Evolutionary conservation across 2,797 vertebrate genomes (phyloP).

Genomic region (Astyanax mexicanus): DNA sequence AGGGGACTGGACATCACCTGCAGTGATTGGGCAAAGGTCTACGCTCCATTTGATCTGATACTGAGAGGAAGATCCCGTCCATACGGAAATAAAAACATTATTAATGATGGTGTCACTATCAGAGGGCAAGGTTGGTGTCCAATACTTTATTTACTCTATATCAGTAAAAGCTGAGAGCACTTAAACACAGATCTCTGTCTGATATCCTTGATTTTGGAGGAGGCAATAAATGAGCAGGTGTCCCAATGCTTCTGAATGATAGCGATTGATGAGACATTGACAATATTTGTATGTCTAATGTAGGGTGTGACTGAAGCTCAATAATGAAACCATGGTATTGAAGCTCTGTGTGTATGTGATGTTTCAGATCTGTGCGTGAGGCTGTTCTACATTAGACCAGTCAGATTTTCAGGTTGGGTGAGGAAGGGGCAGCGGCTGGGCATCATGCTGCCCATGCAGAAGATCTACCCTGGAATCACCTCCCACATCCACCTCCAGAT

Average conservation of each 20-base stretch:
- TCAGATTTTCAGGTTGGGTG: conserved; percentile 52
- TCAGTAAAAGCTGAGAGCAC: no score
- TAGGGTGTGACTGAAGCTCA: not conserved
- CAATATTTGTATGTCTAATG: not conserved
- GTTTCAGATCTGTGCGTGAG: conserved; percentile 74
- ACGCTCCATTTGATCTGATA: conserved; percentile 73
- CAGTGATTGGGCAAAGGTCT: conserved; percentile 59
- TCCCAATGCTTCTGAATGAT: no score
- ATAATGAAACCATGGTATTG: no score
- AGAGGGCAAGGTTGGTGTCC: conserved; percentile 58
- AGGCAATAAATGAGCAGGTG: no score
- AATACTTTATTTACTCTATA: no score
- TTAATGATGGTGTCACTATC: conserved; percentile 71
- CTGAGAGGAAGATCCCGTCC: conserved; percentile 58
- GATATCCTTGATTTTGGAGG: no score
- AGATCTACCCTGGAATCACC: conserved; percentile 70
- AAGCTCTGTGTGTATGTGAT: not conserved
- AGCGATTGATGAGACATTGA: no score
- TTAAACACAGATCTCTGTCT: no score
- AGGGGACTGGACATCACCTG: conserved; percentile 75
- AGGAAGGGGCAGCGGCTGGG: conserved; percentile 70
- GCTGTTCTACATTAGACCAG: conserved; percentile 72
- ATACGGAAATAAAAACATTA: conserved; percentile 62
- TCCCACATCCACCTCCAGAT: conserved; percentile 78
- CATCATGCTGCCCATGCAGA: conserved; percentile 76